Evolutionary conservation across 2,888 invertebrate species (phyloP), one percentile per base, ranked within the genome.

Genomic region (Myathropa florea): DNA sequence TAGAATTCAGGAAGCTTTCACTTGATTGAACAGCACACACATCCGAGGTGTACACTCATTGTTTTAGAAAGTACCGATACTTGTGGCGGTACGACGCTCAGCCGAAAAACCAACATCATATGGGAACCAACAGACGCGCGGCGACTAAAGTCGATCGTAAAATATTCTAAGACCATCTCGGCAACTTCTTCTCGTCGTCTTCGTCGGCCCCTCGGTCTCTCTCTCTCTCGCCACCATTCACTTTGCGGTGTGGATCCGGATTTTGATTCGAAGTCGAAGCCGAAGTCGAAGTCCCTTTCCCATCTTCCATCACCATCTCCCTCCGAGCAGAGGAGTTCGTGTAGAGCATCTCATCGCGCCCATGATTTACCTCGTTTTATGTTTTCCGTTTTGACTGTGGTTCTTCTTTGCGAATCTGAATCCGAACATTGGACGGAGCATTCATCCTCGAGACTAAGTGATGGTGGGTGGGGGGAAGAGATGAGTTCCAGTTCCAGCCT

Each of bases 1-100:
- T 85, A 81, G 63, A 85, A 81, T 81, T 73, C 85, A 85, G 77
- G 73, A 73, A 85, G 85, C 85, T 85, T 85, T 82, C 85, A 85
- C 85, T 85, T 68, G 84, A 73, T 81, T 68, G 59, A 59, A 73
- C 65, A 60, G 12, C n/a, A 70, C 71, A 71, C 39, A 67, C 12
- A 64, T 64, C 30, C 70, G 33, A 64, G 36, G 55, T 26, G 33
- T 18, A 33, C 68, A 57, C 53, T 57, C 59, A 85, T 85, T 85
- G 85, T 85, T 81, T 85, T 85, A 82, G 85, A 85, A 85, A 85
- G 85, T 85, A 82, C 73, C 81, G 68, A 72, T 82, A 72, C 68
- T 60, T 53, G 63, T 30, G 24, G 75, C 65, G 57, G 73, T 68
- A 63, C 81, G 63, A 70, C 72, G 77, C 60, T 61, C 76, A 57